These are phyloP conservation scores for Varecia variegata DNA, from an alignment of 2,797 vertebrate genomes.

Conservation along the genomic window DNA sequence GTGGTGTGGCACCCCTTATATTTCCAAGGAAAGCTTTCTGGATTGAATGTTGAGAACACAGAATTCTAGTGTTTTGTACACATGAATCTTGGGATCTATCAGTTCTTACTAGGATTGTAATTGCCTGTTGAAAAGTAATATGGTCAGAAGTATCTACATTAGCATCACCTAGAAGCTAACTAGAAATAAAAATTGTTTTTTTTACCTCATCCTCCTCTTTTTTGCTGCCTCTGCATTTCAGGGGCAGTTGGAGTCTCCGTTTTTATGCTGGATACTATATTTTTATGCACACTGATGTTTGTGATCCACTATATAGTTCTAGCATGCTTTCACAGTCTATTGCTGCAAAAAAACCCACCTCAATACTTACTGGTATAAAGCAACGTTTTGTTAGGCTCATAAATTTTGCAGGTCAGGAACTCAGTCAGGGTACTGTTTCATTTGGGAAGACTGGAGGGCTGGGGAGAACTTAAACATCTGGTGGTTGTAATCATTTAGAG, in stretches of 20 bases:
- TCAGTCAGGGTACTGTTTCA: not conserved
- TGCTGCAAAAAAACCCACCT: not conserved
- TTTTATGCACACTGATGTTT: not conserved
- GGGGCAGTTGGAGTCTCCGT: not conserved
- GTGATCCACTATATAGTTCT: not conserved
- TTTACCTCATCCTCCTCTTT: not conserved
- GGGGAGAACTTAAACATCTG: not conserved
- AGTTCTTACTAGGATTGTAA: not conserved
- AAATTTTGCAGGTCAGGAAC: not conserved
- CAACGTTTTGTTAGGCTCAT: not conserved
- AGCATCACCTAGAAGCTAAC: not conserved
- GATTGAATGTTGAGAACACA: not conserved
- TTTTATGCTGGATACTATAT: not conserved
- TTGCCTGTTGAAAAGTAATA: not conserved
- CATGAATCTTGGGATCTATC: not conserved
- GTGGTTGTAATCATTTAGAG: not conserved
- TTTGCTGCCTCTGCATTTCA: not conserved
- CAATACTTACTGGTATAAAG: not conserved
- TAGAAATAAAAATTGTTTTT: not conserved
- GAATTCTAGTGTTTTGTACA: not conserved
- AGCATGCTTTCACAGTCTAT: not conserved
- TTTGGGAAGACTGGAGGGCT: not conserved
- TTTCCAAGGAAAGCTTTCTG: not conserved
- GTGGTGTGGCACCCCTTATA: rapidly evolving
- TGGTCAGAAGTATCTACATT: not conserved